A percentile compares a stretch with the other conserved stretches of the same genome.
These are phyloP conservation scores for Mesitornis unicolor DNA, from an alignment of 2,113 vertebrate species.

Conservation along the genomic window DNA sequence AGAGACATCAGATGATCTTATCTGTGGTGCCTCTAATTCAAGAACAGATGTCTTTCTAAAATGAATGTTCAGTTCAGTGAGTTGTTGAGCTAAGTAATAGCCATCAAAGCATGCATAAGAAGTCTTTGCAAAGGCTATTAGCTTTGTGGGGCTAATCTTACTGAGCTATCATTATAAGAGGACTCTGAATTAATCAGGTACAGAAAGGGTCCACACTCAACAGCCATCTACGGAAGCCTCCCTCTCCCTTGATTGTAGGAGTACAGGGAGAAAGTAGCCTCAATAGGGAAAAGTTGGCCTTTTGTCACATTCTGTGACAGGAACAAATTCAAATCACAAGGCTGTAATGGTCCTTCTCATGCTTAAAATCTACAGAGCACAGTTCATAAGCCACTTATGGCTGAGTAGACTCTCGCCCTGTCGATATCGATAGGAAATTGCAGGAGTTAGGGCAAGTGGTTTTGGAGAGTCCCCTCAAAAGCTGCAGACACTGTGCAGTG, in stretches of 20 bases:
- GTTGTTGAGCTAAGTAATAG: neutral
- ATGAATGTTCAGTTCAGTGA: neutral
- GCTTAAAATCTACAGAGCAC: neutral
- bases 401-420: accelerated
- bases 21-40: neutral
- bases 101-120: neutral
- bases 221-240: neutral
- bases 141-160: neutral
- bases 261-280: neutral
- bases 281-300: neutral
- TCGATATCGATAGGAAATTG: neutral
- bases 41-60: neutral
- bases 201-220: neutral
- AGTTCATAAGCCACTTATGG: neutral
- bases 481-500: neutral
- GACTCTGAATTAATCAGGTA: neutral
- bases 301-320: neutral
- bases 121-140: neutral
- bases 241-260: neutral
- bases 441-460: neutral
- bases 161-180: neutral
- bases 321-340: neutral
- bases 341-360: neutral
- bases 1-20: neutral
- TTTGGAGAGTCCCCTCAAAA: neutral